Evolutionary conservation across 2,797 vertebrate genomes (phyloP), one percentile per base, ranked within the genome.

Genomic region (Gymnoscopelus braueri): DNA sequence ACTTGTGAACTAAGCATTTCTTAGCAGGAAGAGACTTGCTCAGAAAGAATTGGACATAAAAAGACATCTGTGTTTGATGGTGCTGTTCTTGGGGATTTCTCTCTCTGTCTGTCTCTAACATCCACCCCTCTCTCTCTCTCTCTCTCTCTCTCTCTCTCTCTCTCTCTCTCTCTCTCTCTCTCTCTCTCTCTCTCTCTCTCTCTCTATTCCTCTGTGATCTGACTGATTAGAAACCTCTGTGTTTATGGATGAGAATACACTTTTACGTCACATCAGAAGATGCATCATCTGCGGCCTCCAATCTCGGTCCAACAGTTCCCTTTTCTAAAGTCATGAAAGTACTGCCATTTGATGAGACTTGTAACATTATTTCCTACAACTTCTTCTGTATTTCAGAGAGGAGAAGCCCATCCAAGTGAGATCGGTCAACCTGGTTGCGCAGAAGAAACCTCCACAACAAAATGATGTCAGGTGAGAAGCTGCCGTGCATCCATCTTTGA

Each of bases 351-450:
- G 54, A 14, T 65, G 24, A 63, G 51, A 5, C 10, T 52, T 65
- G 10, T 85, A 50, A 84, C 53, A 48, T 4, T 12, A 2, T 24
- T 63, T 63, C 71, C 57, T 13, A 44, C 61, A 23, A 57, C 48
- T 66, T 29, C 26, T 39, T 57, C 13, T 93, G 69, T 88, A 63
- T 93, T 93, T 78, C 87, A 95, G 94, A 88, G 94, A 94, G 67
- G 94, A 95, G 80, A 92, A 92, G 88, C 94, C 93, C 12, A 93
- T 95, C 83, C 92, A 94, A 87, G 93, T 92, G 8, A 91, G 93
- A 91, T 94, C 91, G 9, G 93, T 95, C 72, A 94, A 93, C 89
- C 88, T 95, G 84, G 92, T 95, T 39, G 92, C 94, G 61, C 94
- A 94, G 90, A 94, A 91, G 89, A 94, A 94, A 81, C 93, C 93